Base-by-base conservation (phyloP, 1,140 invertebrate genomes). In the Drosophila simulans region DNA sequence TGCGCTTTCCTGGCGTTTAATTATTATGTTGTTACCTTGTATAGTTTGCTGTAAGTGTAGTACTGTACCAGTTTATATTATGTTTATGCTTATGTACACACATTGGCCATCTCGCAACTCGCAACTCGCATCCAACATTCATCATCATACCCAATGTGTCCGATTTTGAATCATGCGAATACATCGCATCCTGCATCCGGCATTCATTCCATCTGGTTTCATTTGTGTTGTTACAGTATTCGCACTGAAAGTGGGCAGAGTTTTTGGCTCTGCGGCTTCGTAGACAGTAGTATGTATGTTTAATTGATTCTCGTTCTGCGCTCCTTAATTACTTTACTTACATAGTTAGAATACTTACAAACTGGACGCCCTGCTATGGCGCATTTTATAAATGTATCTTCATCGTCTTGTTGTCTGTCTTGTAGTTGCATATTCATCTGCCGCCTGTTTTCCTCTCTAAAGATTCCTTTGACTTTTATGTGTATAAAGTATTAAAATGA, bases 401-500 rank as follows among this genome's bases (percentile, higher is more conserved):
- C 75, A 60, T 84, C 68, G 62, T 73, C 65, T 64, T 81, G 42
- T 65, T 74, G 45, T 53, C 48, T 59, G 65, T 60, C 62, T 80
- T 80, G 58, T 79, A 80, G 56, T 79, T 59, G 78, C 75, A 80
- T 74, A 56, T 57, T 75, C 40, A 65, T 59, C 57, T 64, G 56
- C 48, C 46, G 37, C 31, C 58, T 15, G 68, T 42, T 73, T 57
- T 52, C 60, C 7, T 58, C 55, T 58, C 53, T 62, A 56, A 85
- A 74, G 63, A 83, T 84, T 65, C 72, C 73, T 70, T 89, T 88
- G 76, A 79, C 63, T 89, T 84, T 71, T 82, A 79, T 79, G 83
- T 90, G 85, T 89, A 90, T 90, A 90, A 90, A 90, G 85, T 89
- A 89, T 90, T 90, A 90, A 89, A 90, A 89, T 90, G 85, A 90